phyloP scores from a whole-genome alignment of 2,797 vertebrate genomes.

The Lepilemur septentrionalis region DNA sequence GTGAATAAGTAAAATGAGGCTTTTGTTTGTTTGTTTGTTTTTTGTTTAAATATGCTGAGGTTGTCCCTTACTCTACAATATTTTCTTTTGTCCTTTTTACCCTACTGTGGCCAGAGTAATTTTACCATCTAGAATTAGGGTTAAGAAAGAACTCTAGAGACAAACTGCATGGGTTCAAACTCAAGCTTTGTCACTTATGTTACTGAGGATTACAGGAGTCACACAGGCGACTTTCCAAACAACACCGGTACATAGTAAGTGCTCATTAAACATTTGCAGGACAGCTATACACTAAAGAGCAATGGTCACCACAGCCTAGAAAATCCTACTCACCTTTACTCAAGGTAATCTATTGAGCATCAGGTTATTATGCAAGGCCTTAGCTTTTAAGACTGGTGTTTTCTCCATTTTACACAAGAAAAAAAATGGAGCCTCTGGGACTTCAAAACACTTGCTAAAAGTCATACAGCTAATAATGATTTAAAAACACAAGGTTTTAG shows the following conservation, averaged over 20 bases:
- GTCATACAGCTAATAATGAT: neutral
- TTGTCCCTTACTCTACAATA: neutral
- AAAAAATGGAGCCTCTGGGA: neutral
- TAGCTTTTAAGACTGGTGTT: neutral
- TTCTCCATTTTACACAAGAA: conserved; percentile 9
- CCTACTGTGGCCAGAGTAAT: neutral
- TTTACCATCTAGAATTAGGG: neutral
- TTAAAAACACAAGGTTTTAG: neutral
- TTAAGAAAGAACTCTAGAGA: neutral
- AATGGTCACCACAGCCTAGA: neutral
- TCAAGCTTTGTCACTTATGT: neutral
- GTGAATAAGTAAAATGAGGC: neutral
- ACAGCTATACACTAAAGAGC: neutral
- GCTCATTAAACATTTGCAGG: neutral
- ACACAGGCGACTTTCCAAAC: neutral
- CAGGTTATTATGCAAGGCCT: neutral
- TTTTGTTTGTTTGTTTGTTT: neutral
- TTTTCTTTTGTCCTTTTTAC: neutral
- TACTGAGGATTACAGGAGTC: neutral
- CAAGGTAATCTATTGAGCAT: neutral
- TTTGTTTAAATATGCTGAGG: neutral
- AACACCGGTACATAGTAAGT: neutral
- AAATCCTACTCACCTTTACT: neutral
- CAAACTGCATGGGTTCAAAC: neutral
- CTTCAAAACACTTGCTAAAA: conserved; percentile 8